Percentiles rank a stretch among this genome's conserved stretches.
Evolutionary conservation across 2,797 vertebrate genomes (phyloP).

Genomic region (Chloroceryle amazona): DNA sequence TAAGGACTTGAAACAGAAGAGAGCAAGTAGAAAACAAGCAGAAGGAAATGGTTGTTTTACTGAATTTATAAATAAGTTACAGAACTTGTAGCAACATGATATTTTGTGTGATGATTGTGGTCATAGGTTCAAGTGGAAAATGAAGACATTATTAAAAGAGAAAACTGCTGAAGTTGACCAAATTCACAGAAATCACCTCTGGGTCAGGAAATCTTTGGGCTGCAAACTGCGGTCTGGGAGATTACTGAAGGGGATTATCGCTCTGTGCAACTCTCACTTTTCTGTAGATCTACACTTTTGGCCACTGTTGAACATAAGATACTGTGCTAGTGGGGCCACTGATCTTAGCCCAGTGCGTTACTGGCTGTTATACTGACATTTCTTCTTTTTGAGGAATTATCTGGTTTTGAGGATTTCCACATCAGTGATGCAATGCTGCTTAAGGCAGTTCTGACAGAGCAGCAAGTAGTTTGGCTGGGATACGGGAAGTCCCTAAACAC

Average conservation of each 20-base stretch:
- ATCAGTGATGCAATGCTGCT: too few species aligned
- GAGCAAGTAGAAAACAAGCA: background rate
- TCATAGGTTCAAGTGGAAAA: background rate
- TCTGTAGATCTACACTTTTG: accelerated
- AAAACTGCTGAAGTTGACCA: background rate
- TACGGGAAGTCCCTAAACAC: background rate
- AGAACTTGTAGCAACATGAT: background rate
- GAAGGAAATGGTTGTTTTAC: background rate
- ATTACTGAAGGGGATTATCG: background rate
- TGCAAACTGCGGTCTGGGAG: background rate
- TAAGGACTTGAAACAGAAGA: background rate
- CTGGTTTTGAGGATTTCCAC: background rate
- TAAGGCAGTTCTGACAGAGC: background rate
- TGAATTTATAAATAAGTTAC: background rate
- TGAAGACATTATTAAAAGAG: background rate
- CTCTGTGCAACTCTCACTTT: background rate
- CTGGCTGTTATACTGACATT: background rate
- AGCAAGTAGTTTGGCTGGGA: background rate
- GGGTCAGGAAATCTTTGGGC: background rate
- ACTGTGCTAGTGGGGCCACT: background rate
- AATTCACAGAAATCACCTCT: background rate
- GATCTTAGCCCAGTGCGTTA: background rate
- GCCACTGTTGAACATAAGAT: background rate
- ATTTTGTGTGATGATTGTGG: background rate
- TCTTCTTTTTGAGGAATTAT: background rate